These are phyloP conservation scores for Brachionus rotundiformis DNA, from an alignment of 1,140 invertebrate species.

Conservation along the genomic window DNA sequence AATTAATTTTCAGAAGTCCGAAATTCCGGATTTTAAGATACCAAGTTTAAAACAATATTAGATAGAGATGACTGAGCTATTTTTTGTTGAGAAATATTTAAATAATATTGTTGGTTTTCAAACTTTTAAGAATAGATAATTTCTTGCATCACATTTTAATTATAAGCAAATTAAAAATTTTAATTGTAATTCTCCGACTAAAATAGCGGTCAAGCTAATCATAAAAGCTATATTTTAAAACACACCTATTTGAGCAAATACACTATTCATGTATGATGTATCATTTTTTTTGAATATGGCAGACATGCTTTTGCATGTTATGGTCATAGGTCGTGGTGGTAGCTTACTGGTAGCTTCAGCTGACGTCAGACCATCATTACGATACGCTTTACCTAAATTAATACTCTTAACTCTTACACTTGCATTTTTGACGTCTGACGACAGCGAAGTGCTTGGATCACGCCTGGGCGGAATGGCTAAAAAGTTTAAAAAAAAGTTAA, in stretches of 20 bases:
- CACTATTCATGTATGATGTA: conserved; percentile 20
- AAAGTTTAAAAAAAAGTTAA: not conserved
- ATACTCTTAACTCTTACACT: conserved; percentile 15
- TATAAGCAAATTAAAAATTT: too few relatives aligned
- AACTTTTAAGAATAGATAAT: too few relatives aligned
- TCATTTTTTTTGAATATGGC: conserved; percentile 10
- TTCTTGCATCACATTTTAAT: too few relatives aligned
- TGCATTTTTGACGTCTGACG: not conserved
- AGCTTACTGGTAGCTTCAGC: not conserved
- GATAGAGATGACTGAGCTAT: too few relatives aligned
- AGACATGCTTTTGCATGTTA: conserved; percentile 36
- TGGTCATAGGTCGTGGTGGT: conserved; percentile 29
- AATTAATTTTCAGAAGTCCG: too few relatives aligned
- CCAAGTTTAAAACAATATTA: too few relatives aligned
- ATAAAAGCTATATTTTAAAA: conserved; percentile 7
- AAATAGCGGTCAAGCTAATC: not conserved
- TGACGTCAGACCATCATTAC: not conserved
- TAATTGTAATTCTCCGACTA: not conserved
- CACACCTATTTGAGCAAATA: conserved; percentile 29
- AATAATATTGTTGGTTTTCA: too few relatives aligned
- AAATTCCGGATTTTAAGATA: too few relatives aligned
- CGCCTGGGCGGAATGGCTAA: conserved; percentile 29
- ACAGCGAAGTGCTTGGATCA: conserved; percentile 44
- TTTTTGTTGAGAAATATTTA: too few relatives aligned
- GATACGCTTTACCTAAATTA: not conserved